Base-by-base conservation (phyloP, 2,797 vertebrate genomes). In the Erethizon dorsatum region DNA sequence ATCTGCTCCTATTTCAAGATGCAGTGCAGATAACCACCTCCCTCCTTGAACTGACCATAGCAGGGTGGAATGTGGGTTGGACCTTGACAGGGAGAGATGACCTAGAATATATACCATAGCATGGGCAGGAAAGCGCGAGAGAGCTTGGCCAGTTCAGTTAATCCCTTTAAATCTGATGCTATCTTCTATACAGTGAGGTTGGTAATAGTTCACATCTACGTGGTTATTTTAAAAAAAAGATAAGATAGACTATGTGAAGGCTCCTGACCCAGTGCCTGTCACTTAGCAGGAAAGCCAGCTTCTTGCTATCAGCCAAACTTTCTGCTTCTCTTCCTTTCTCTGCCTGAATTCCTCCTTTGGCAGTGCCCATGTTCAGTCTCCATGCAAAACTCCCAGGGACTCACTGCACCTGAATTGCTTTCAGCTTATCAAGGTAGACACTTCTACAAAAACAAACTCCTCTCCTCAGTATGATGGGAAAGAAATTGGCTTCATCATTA, bases 101-200 rank as follows among this genome's bases (percentile, higher is more conserved):
- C 37, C 84, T 77, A 80, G 33, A 69, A 7, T 41, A 24, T 1
- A 15, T 31, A 12, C 57, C 12, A 6, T 2, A 69, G 59, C 41
- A 20, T 20, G 45, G 4, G 14, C 33, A 45, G n/a, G 65, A 41
- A 22, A 45, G 20, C 18, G 31, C 52, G 69, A 77, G 33, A 91
- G 41, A 6, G 26, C 45, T 1, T 4, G 33, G 88, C 37, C 75
- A 71, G 52, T 63, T 71, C 14, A 86, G 52, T 37, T 75, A 83
- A 83, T 83, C 11, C 50, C 20, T 79, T 90, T 88, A 33, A 63
- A 84, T 79, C 18, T 85, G 57, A 73, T 88, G 37, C 90, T 8
- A 54, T 82, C 69, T 59, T 33, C 57, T 61, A 13, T 83, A 86
- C 37, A 93, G 47, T 65, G 20, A 97, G 28, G 56, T 92, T 75